Evolutionary conservation across 2,113 vertebrate species (phyloP), one percentile per base, ranked within the genome.

Genomic region (Polypterus bichir): DNA sequence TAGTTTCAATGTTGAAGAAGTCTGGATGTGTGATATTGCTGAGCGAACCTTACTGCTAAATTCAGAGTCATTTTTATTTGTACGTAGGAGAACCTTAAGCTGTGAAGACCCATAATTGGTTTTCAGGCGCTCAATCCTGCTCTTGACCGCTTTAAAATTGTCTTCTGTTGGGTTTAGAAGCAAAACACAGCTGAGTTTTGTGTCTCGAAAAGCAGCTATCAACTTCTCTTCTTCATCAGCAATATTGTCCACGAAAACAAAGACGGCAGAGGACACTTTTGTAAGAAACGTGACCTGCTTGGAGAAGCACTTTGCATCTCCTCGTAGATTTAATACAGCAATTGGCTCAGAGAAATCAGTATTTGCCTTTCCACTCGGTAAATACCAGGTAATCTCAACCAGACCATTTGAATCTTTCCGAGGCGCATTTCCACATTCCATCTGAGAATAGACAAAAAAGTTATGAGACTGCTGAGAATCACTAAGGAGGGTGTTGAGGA

Each of bases 381-480:
- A 76, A 66, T 61, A 73, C 81, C 80, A 83, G 0, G 70, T 62
- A 3, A 84, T 69, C 49, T 83, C 81, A 3, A 79, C 70, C 10
- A 85, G 62, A 3, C 83, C 83, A 27, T 78, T 66, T 59, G 66
- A 11, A 10, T 66, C 62, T 11, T 64, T 7, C 6, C 65, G 6
- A n/a, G 60, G 5, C 7, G 3, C 5, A 47, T 64, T 66, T 52
- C 57, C 63, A 5, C 64, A 64, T 8, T 10, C 53, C 46, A 60
- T 63, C 6, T 66, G 64, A 1, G 61, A 61, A 46, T 58, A 44
- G 58, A 66, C 65, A 49, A 69, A 70, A 3, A 64, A 55, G 44
- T 9, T 56, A 57, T 67, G 65, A 5, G 49, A 64, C 45, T 67
- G 44, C 7, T 66, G 27, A 27, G 27, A 27, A 27, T 27, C 57